A percentile compares a stretch with the other conserved stretches of the same genome.
phyloP scores from a whole-genome alignment of 2,888 invertebrate genomes.

The Pseudeuparius sepicola region DNA sequence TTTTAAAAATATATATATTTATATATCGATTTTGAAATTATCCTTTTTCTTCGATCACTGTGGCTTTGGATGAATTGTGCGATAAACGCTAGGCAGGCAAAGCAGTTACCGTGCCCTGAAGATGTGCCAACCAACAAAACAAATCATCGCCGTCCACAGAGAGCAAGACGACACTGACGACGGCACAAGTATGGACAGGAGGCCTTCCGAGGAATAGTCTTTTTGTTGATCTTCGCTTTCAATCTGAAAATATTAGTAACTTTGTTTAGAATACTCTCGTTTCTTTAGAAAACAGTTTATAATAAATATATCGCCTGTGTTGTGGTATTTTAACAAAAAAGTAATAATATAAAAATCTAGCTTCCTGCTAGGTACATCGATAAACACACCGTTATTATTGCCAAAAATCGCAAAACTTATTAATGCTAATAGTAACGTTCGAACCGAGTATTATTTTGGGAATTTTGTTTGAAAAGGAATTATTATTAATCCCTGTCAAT shows the following conservation, averaged over 20 bases:
- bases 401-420: no score
- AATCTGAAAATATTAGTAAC: conserved; percentile 23
- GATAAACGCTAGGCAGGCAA: no score
- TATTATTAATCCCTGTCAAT: no score
- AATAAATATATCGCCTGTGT: conserved; percentile 6
- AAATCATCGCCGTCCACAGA: conserved; percentile 49
- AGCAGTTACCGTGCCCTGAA: conserved; percentile 42
- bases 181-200: conserved; percentile 48
- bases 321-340: no score
- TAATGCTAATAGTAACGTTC: no score
- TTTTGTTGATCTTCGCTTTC: conserved; percentile 16
- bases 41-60: conserved; percentile 30
- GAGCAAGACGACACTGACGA: conserved; percentile 24
- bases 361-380: no score
- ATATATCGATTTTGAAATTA: conserved; percentile 10
- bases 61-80: conserved; percentile 36
- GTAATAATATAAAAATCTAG: no score
- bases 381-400: no score
- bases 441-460: no score
- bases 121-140: conserved; percentile 54
- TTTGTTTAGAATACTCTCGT: neutral
- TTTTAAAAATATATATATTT: conserved; percentile 16
- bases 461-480: no score
- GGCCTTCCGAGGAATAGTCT: conserved; percentile 32
- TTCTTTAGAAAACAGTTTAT: conserved; percentile 1